A percentile compares a stretch with the other conserved stretches of the same genome.
Evolutionary conservation across 1,140 invertebrate genomes (phyloP).

Genomic region (Anastrepha obliqua): DNA sequence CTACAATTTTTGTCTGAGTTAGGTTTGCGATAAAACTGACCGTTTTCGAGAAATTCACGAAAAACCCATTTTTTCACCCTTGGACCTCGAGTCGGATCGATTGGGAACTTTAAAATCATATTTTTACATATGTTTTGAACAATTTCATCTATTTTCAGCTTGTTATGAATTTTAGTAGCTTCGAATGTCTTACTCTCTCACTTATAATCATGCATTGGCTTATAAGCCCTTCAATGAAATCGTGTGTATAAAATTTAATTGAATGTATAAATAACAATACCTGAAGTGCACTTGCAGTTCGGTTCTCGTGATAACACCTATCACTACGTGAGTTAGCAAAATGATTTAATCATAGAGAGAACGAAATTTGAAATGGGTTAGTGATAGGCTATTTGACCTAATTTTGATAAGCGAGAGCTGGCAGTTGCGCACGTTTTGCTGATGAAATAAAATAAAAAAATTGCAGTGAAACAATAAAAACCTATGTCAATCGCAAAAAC

Average conservation of each 20-base stretch:
- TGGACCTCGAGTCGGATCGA: no score
- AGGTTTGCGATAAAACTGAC: no score
- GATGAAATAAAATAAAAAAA: background rate
- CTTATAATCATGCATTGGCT: background rate
- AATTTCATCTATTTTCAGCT: no score
- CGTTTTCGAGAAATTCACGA: no score
- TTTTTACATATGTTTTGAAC: no score
- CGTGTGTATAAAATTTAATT: background rate
- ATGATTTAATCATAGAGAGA: background rate
- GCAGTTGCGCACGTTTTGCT: background rate
- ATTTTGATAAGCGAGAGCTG: constrained; percentile 26
- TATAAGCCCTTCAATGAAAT: constrained; percentile 9
- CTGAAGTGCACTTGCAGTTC: background rate
- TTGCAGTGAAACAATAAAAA: background rate
- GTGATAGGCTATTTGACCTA: constrained; percentile 19
- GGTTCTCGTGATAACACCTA: constrained; percentile 8
- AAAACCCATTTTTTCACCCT: no score
- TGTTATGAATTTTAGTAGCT: no score
- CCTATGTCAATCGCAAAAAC: background rate
- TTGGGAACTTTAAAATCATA: no score
- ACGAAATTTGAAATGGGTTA: constrained; percentile 3
- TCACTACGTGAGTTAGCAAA: background rate
- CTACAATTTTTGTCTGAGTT: no score
- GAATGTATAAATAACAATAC: background rate
- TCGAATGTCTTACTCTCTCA: no score